Base-by-base conservation (phyloP, 2,888 invertebrate genomes). In the Ormyrus pomaceus region DNA sequence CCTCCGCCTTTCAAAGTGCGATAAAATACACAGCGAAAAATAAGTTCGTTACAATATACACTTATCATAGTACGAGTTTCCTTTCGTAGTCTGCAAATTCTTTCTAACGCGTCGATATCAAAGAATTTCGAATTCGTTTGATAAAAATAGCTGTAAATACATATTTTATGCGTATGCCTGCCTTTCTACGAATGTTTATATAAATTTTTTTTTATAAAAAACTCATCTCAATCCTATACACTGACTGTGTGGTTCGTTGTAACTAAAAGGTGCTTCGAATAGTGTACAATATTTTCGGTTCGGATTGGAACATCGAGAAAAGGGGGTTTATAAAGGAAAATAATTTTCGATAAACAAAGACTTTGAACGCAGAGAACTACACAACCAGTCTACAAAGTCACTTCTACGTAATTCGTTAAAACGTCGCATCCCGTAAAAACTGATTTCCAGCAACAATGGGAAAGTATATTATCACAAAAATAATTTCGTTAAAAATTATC, bases 1-100 rank as follows among this genome's bases (percentile, higher is more conserved):
- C 82, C 82, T 82, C 82, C 77, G 73, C 76, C 75, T 81, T 77
- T 70, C 53, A 68, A 68, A 72, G 74, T 79, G 82, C 73, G 66
- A 82, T 70, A 74, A 71, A 77, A 79, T 69, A 77, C 72, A 64
- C 71, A 76, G 51, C 61, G 69, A 65, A 68, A 81, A 74, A 53
- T 64, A 75, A 71, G 13, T 78, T 65, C 61, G n/a, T 48, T 62
- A 55, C 46, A 61, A 45, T 34, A 9, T 50, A 77, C 58, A 62
- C 59, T 74, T 74, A 70, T 34, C 13, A 19, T 48, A 77, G 50
- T 69, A 77, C 53, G 56, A 51, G 55, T 62, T 69, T 46, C 59
- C 59, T n/a, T 56, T 58, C 10, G 58, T 66, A 65, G 34, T 66
- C 45, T 66, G 62, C 34, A 48, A 59, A 56, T 51, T 50, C 55